These are phyloP conservation scores for Lamellibrachia columna DNA, from an alignment of 2,888 invertebrate species.

Conservation along the genomic window DNA sequence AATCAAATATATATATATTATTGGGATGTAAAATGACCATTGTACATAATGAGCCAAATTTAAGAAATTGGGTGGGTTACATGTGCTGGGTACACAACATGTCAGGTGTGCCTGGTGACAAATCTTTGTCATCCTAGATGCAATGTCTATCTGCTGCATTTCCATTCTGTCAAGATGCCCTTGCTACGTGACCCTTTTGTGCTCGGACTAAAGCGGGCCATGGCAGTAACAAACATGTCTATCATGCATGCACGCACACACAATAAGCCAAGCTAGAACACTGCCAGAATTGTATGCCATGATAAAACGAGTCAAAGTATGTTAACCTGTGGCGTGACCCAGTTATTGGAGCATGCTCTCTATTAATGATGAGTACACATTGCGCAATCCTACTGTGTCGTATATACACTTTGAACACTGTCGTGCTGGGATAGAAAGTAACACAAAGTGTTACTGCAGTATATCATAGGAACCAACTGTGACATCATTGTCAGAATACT, in stretches of 20 bases:
- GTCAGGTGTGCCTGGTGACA: too few relatives aligned
- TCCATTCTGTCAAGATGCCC: background rate
- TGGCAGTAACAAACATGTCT: background rate
- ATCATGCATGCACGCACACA: background rate
- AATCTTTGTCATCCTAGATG: too few relatives aligned
- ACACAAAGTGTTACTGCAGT: background rate
- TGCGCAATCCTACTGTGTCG: too few relatives aligned
- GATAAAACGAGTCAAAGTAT: background rate
- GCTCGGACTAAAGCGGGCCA: background rate
- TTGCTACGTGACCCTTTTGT: background rate
- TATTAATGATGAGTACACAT: background rate
- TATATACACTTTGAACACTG: too few relatives aligned
- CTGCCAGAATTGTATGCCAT: background rate
- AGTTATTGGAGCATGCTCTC: background rate
- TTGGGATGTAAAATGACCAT: too few relatives aligned
- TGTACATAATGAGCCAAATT: too few relatives aligned
- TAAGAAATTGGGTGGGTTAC: too few relatives aligned
- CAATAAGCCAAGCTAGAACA: background rate
- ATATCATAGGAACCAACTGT: background rate
- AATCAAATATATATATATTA: too few relatives aligned
- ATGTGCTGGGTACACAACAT: too few relatives aligned
- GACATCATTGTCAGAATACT: background rate
- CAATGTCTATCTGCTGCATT: too few relatives aligned
- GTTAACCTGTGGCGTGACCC: background rate
- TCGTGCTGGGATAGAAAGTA: too few relatives aligned